Conservation (phyloP, 2,797 vertebrate genomes). For the Sibirionetta formosa region DNA sequence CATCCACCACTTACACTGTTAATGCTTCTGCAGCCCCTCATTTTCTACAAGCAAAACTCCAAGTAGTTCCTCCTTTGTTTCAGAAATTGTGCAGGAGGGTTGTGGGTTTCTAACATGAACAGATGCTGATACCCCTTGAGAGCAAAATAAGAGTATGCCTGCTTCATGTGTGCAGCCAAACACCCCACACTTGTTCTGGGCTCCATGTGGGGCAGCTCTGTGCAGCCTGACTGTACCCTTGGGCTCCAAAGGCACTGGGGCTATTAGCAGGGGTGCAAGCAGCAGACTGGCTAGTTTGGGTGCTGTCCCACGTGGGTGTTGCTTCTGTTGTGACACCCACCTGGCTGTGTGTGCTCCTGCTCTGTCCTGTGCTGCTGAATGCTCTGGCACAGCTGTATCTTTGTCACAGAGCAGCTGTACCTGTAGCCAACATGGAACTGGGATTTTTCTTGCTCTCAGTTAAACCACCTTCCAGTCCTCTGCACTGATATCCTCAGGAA, state of each 20-base stretch:
- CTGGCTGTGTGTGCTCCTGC: not conserved
- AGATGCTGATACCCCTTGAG: not conserved
- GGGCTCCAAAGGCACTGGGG: not conserved
- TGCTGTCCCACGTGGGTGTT: accelerated
- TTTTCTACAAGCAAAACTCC: not conserved
- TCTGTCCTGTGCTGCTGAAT: not conserved
- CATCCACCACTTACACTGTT: accelerated
- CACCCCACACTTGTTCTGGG: accelerated
- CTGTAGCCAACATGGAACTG: accelerated
- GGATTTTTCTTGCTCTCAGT: not conserved
- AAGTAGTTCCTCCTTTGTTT: not conserved
- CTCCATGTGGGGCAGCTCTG: not conserved
- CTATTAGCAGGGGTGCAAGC: not conserved
- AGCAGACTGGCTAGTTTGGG: not conserved
- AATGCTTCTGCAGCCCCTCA: not conserved
- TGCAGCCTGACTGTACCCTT: accelerated
- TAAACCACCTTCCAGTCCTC: not conserved
- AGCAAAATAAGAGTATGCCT: not conserved
- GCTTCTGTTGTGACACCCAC: not conserved
- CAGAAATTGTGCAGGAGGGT: not conserved
- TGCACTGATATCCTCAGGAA: not conserved
- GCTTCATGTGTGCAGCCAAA: not conserved
- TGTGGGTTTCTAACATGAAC: not conserved
- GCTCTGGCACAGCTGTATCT: not conserved
- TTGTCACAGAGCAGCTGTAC: not conserved